Evolutionary conservation across 2,888 invertebrate genomes (phyloP).

Genomic region (Chironomus riparius): DNA sequence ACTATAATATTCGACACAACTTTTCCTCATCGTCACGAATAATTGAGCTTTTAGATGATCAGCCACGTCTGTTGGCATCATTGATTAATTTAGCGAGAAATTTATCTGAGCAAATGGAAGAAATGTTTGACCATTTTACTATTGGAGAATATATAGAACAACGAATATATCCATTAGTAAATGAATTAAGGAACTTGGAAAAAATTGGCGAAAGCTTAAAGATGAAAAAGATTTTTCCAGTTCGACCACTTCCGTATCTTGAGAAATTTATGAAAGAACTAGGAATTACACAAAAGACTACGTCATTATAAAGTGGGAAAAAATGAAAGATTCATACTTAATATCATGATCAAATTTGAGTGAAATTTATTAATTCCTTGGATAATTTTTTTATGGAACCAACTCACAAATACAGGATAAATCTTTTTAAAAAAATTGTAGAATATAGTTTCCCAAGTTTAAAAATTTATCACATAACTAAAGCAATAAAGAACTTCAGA

Average conservation of each 20-base stretch:
- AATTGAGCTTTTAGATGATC: conserved; percentile 50
- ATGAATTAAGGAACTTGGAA: conserved; percentile 47
- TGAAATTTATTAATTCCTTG: too few species aligned
- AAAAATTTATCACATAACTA: too few species aligned
- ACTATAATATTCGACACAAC: conserved; percentile 58
- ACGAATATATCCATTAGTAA: conserved; percentile 48
- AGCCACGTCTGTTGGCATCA: conserved; percentile 51
- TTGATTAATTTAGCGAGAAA: conserved; percentile 46
- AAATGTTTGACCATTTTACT: conserved; percentile 48
- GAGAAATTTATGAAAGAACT: conserved; percentile 39
- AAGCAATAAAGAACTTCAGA: too few species aligned
- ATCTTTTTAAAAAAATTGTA: too few species aligned
- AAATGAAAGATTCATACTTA: too few species aligned
- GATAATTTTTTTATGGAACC: too few species aligned
- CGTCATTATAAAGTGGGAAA: background rate
- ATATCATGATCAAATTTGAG: too few species aligned
- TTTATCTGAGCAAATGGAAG: conserved; percentile 48
- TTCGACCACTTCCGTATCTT: conserved; percentile 49
- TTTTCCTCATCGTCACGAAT: conserved; percentile 58
- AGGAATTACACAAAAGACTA: conserved; percentile 2
- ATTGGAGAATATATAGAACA: conserved; percentile 59
- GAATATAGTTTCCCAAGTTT: too few species aligned
- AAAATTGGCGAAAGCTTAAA: conserved; percentile 46
- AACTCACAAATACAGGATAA: too few species aligned
- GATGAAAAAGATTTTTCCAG: conserved; percentile 49